Percentiles rank a stretch among this genome's conserved stretches.
Conservation (phyloP, 2,113 vertebrate genomes). For the Puntigrus tetrazona region DNA sequence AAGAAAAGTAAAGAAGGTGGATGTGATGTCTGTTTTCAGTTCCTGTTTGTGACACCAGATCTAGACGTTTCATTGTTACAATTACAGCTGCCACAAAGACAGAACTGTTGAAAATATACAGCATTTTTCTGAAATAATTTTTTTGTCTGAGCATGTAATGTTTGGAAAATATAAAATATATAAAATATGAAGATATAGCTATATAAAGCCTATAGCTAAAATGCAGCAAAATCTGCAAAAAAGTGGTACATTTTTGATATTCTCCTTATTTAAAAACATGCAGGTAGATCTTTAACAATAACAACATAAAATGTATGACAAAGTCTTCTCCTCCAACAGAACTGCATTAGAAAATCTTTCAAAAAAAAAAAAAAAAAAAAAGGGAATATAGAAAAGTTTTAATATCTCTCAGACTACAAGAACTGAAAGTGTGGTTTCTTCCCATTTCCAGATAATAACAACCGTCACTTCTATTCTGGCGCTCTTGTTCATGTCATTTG, state of each 20-base stretch:
- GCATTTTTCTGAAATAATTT: background rate
- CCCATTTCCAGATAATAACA: too few relatives aligned
- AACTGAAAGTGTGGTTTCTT: background rate
- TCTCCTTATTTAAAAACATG: background rate
- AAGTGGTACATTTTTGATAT: background rate
- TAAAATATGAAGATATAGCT: background rate
- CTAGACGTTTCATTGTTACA: background rate
- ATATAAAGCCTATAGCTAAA: background rate
- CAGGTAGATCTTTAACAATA: background rate
- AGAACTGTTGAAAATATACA: background rate
- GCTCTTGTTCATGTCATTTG: background rate
- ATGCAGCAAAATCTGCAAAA: background rate
- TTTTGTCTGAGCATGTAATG: background rate
- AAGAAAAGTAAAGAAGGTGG: background rate
- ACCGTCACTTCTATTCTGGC: background rate
- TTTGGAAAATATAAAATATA: background rate
- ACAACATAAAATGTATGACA: background rate
- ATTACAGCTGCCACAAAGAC: background rate
- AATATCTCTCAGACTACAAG: background rate
- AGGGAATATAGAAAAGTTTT: background rate
- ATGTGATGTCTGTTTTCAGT: conserved; percentile 22
- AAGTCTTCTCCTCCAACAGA: background rate
- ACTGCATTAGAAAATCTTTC: background rate
- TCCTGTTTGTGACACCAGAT: background rate
- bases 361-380: too few relatives aligned